Base-by-base conservation (phyloP, 1,140 invertebrate species). In the Tetraneura akinire region DNA sequence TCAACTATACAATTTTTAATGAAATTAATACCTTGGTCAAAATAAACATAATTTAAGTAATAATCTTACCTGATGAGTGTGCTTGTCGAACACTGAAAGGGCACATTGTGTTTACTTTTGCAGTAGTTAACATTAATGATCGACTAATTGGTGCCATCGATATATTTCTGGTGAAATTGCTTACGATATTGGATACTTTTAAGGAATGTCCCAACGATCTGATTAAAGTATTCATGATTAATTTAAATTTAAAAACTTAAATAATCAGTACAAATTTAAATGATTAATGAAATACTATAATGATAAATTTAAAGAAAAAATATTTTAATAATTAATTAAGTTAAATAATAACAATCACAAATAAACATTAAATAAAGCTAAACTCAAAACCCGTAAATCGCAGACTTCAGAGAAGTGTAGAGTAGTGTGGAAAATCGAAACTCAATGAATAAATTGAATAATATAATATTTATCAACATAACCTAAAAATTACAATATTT, bases 221-320 rank as follows among this genome's bases (percentile, higher is more conserved):
- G 13, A 68, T 47, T 23, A 68, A 45, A 16, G 66, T 68, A 45
- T 68, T 68, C 66, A 68, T 68, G 66, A 47, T 68, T 23, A 23
- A 23, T 16, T 16, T 8, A 23, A 45, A 42, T 45, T 66, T 21
- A 37, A 68, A 47, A 47, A 47, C 32, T 23, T 45, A 3, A 14
- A 45, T 13, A 4, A 45, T n/a, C 10, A 26, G 1, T 0, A 26
- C 23, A 8, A 68, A 26, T 6, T 10, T 45, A 47, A 47, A 8
- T 9, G 13, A 23, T 18, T 1, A 68, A 8, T 26, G 21, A 26
- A 68, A 26, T 29, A 29, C 14, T 16, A 68, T 3, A 45, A 45
- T 68, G 42, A 68, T 14, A 16, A 16, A 13, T 64, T 6, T 45
- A 68, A 68, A 68, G 3, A 37, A 4, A 37, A 37, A 47, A 47